A percentile compares a stretch with the other conserved stretches of the same genome.
These are phyloP conservation scores for Littorina saxatilis DNA, from an alignment of 1,140 invertebrate genomes.

Conservation along the genomic window DNA sequence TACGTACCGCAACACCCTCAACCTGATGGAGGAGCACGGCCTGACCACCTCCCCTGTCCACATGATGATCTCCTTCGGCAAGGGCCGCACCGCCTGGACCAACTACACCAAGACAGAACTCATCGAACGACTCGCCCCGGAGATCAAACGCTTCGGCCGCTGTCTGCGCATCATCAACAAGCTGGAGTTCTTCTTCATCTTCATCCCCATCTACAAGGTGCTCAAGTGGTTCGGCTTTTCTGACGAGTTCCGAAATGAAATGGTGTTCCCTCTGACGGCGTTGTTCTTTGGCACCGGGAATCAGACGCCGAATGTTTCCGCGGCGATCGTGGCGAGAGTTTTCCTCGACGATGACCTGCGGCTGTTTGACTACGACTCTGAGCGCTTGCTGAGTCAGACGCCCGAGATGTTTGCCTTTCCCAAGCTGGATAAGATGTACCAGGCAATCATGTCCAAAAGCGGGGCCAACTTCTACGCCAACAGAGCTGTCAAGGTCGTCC, in stretches of 20 bases:
- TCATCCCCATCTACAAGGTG: slow-evolving; percentile 62
- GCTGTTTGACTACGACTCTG: slow-evolving; percentile 65
- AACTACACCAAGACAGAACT: slow-evolving; percentile 65
- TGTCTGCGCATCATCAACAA: slow-evolving; percentile 60
- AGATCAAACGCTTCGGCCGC: slow-evolving; percentile 62
- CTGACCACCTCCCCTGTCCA: slow-evolving; percentile 57
- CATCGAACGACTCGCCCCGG: slow-evolving; percentile 49
- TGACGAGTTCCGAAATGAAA: slow-evolving; percentile 62
- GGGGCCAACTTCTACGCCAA: slow-evolving; percentile 50
- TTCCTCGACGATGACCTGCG: slow-evolving; percentile 67
- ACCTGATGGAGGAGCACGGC: slow-evolving; percentile 58
- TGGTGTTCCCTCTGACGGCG: slow-evolving; percentile 70
- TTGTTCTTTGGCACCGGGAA: slow-evolving; percentile 70
- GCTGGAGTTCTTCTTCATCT: slow-evolving; percentile 65
- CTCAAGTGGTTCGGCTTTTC: slow-evolving; percentile 64
- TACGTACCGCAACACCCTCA: slow-evolving; percentile 63
- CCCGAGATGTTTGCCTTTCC: slow-evolving; percentile 70
- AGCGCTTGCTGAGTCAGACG: slow-evolving; percentile 59
- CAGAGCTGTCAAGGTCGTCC: slow-evolving; percentile 49
- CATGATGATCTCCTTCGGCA: slow-evolving; percentile 70
- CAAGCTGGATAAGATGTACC: slow-evolving; percentile 64
- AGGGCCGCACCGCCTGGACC: slow-evolving; percentile 63
- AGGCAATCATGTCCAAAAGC: slow-evolving; percentile 56
- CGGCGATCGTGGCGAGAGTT: slow-evolving; percentile 66
- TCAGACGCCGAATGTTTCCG: slow-evolving; percentile 65